Percentiles rank a stretch among this genome's conserved stretches.
phyloP scores from a whole-genome alignment of 2,888 invertebrate species.

The Drosophila atripex region DNA sequence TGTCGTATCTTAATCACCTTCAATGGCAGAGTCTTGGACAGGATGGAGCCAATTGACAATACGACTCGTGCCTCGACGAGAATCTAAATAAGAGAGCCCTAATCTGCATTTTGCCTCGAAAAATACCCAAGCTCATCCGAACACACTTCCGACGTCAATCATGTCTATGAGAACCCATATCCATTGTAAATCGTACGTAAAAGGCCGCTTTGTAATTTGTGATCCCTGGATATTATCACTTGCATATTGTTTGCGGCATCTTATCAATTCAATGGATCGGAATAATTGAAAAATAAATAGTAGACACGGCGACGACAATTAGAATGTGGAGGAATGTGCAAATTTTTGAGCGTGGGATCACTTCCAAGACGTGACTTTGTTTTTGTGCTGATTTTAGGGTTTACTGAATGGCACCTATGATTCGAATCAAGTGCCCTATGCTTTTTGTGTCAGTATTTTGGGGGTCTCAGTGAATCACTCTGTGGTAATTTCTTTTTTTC shows the following conservation, averaged over 20 bases:
- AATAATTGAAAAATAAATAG: conserved; percentile 35
- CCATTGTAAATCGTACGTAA: conserved; percentile 26
- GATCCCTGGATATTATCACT: conserved; percentile 33
- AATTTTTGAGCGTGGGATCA: conserved; percentile 18
- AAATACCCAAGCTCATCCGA: conserved; percentile 10
- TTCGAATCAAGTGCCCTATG: conserved; percentile 16
- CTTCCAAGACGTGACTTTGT: conserved; percentile 24
- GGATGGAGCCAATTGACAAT: conserved; percentile 34
- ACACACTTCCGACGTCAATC: conserved; percentile 28
- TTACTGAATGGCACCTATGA: conserved; percentile 8
- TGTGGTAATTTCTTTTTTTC: conserved; percentile 3
- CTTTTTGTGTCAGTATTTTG: conserved; percentile 14
- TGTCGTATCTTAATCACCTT: not conserved
- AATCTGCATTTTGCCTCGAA: conserved; percentile 21
- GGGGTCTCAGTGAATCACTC: conserved; percentile 8
- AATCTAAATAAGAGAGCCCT: conserved; percentile 11
- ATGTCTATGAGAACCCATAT: conserved; percentile 10
- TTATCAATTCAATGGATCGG: conserved; percentile 42
- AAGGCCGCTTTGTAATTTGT: conserved; percentile 25
- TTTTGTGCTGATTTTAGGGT: conserved; percentile 12
- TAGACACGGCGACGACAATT: conserved; percentile 26
- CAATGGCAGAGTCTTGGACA: conserved; percentile 13
- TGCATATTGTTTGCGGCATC: conserved; percentile 36
- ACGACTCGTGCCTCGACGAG: conserved; percentile 3
- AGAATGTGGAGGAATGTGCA: conserved; percentile 22